phyloP scores from a whole-genome alignment of 2,888 invertebrate genomes.

The Netelia inedita region DNA sequence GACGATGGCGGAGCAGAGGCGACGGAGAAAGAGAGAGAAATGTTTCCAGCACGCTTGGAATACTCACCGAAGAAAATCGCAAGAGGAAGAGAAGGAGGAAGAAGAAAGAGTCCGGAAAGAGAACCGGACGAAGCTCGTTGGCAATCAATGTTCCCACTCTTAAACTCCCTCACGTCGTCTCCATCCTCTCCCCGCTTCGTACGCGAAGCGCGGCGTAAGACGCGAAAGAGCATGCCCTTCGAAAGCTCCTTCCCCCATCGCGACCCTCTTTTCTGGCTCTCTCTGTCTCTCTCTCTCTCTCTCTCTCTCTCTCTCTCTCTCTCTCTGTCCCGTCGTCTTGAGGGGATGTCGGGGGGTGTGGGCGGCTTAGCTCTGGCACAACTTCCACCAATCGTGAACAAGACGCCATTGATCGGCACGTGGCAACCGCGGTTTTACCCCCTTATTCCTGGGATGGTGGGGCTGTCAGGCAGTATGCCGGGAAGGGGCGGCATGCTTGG shows the following conservation, averaged over 20 bases:
- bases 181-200: slow-evolving; percentile 41
- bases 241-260: slow-evolving; percentile 15
- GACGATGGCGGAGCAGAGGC: slow-evolving; percentile 69
- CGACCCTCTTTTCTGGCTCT: slow-evolving; percentile 28
- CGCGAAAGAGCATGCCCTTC: slow-evolving; percentile 20
- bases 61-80: slow-evolving; percentile 26
- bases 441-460: slow-evolving; percentile 58
- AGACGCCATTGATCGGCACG: slow-evolving; percentile 85
- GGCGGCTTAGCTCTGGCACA: slow-evolving; percentile 78
- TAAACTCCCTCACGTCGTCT: slow-evolving; percentile 64
- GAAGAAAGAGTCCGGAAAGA: slow-evolving; percentile 61
- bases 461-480: slow-evolving; percentile 21
- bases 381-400: slow-evolving; percentile 82
- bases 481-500: slow-evolving; percentile 40
- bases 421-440: slow-evolving; percentile 79
- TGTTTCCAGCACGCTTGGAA: slow-evolving; percentile 46
- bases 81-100: slow-evolving; percentile 12
- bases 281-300: slow-evolving; percentile 29
- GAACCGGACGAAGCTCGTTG: slow-evolving; percentile 77
- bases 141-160: slow-evolving; percentile 84
- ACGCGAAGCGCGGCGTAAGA: slow-evolving; percentile 41
- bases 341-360: slow-evolving; percentile 72
- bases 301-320: slow-evolving; percentile 27
- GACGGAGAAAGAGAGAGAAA: slow-evolving; percentile 68
- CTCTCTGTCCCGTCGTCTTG: slow-evolving; percentile 49